Conservation (phyloP, 2,888 invertebrate genomes). For the Aethes cnicana region DNA sequence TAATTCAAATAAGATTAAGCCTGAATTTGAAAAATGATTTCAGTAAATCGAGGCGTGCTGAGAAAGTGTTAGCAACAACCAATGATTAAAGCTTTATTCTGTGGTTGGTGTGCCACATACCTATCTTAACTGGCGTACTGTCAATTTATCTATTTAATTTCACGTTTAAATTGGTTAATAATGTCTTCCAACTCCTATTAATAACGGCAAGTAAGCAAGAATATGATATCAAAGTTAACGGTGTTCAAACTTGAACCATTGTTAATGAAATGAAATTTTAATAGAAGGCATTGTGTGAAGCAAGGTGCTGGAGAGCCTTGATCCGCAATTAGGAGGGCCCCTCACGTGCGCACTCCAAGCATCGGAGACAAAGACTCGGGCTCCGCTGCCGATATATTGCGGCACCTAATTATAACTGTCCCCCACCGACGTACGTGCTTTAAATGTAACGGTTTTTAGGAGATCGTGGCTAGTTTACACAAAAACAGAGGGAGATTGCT, state of each 20-base stretch:
- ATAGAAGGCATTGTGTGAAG: constrained; percentile 1
- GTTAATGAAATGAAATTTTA: background rate
- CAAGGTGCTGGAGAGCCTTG: constrained; percentile 35
- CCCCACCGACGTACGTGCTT: constrained; percentile 13
- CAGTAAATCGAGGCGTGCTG: background rate
- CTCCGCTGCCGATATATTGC: constrained; percentile 20
- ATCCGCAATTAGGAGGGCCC: constrained; percentile 58
- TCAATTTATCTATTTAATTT: too few species aligned
- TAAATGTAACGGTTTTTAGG: constrained; percentile 5
- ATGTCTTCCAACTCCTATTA: too few species aligned
- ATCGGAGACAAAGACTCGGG: constrained; percentile 53
- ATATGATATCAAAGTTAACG: too few species aligned
- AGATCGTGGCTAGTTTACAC: background rate
- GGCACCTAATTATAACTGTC: constrained; percentile 28
- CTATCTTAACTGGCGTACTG: too few species aligned
- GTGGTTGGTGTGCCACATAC: too few species aligned
- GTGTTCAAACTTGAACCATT: too few species aligned
- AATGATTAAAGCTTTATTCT: too few species aligned
- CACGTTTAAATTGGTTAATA: too few species aligned
- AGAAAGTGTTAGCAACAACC: background rate
- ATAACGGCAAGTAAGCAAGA: too few species aligned
- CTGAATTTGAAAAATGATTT: constrained; percentile 9
- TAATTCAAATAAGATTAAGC: constrained; percentile 12
- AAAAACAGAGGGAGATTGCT: background rate
- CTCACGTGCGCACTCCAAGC: constrained; percentile 60